phyloP scores from a whole-genome alignment of 2,113 vertebrate species.

The Nibea albiflora region DNA sequence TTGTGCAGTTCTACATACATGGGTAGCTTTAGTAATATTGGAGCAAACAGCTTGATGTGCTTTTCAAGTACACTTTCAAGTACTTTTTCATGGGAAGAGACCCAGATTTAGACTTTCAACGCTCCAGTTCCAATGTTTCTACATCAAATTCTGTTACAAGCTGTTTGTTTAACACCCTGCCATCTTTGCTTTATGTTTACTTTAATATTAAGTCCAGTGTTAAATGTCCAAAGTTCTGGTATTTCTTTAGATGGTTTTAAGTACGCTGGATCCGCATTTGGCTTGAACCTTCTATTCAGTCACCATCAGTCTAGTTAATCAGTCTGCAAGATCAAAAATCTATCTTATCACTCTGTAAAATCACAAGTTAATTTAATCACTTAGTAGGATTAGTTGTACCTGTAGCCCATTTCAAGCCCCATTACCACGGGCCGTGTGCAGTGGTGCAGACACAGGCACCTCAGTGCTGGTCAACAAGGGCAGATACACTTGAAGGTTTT shows the following conservation, averaged over 20 bases:
- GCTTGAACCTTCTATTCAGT: background rate
- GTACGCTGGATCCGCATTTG: background rate
- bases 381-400: conserved; percentile 44
- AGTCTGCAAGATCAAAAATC: conserved; percentile 25
- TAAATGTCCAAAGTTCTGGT: background rate
- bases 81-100: background rate
- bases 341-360: conserved; percentile 28
- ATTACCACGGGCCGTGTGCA: conserved; percentile 40
- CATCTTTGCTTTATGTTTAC: too few species aligned
- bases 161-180: background rate
- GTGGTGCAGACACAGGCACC: conserved; percentile 11
- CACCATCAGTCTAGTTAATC: conserved; percentile 4
- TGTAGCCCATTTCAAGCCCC: conserved; percentile 57
- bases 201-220: background rate
- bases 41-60: too few species aligned
- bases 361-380: conserved; percentile 56
- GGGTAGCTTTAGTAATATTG: too few species aligned
- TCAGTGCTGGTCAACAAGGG: conserved; percentile 7
- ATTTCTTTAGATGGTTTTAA: background rate
- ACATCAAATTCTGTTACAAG: background rate
- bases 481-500: background rate
- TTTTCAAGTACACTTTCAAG: too few species aligned
- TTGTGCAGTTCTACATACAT: too few species aligned
- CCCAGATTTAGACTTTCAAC: background rate
- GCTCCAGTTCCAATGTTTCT: background rate